Evolutionary conservation across 2,888 invertebrate genomes (phyloP), one percentile per base, ranked within the genome.

Genomic region (Odontocolon sp.): DNA sequence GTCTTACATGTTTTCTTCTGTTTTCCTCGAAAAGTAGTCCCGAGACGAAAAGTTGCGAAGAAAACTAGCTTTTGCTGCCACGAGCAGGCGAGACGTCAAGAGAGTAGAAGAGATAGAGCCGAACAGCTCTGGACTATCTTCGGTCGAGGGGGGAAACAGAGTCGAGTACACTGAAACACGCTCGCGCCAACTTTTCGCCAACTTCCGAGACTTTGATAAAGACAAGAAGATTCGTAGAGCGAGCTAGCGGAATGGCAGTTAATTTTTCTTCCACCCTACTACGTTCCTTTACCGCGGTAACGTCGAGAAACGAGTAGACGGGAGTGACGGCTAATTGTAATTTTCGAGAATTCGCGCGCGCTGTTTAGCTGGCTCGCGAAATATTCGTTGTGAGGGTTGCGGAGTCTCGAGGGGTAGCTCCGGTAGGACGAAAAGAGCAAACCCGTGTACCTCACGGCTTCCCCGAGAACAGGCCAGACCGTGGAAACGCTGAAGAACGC

Each of bases 351-450:
- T 79, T 68, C 50, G 72, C 71, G 59, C 68, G 69, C 38, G 54
- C 42, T 52, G 66, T 54, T 26, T 64, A 40, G 52, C 18, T 38
- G 23, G 18, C 18, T 33, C n/a, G 18, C n/a, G 56, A 50, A 71
- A 69, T 75, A 71, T 76, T 61, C 45, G n/a, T n/a, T n/a, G n/a
- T n/a, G 61, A 45, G 42, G 42, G 42, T 61, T 18, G 45, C 8
- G 11, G 11, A 8, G 1, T 14, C 47, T 23, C 23, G 9, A 6
- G 31, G 11, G 47, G 9, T 33, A 18, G 23, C 47, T 47, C 14
- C 26, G 26, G 14, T 14, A 16, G 40, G 56, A 71, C 69, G 82
- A 86, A 86, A 85, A 84, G 83, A 83, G 82, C 84, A 85, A 80
- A 80, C 76, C 50, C 33, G 38, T 74, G 57, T 69, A 63, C 74